Percentiles rank a stretch among this genome's conserved stretches.
Conservation (phyloP, 2,888 invertebrate genomes). For the Drosophila neoperkinsi region DNA sequence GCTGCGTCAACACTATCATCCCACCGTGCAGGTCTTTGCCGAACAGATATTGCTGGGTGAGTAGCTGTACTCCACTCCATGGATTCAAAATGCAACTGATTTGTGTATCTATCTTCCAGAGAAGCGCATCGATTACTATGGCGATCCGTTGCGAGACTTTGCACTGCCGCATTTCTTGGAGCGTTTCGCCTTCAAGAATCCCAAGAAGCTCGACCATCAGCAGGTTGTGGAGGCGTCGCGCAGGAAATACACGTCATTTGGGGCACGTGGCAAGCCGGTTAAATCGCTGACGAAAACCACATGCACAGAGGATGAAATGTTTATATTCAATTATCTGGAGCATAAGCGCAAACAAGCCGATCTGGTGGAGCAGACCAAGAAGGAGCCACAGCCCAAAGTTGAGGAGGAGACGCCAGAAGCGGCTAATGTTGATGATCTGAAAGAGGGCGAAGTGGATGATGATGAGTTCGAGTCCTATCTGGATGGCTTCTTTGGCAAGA, state of each 20-base stretch:
- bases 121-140: constrained; percentile 92
- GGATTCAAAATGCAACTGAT: not conserved
- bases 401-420: constrained; percentile 77
- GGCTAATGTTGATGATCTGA: constrained; percentile 86
- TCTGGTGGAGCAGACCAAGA: constrained; percentile 52
- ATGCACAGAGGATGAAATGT: constrained; percentile 95
- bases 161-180: constrained; percentile 96
- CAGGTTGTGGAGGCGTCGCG: constrained; percentile 84
- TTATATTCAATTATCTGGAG: constrained; percentile 87
- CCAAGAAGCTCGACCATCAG: constrained; percentile 87
- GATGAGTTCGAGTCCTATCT: constrained; percentile 87
- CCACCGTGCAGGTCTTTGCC: constrained; percentile 95
- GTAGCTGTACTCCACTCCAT: constrained; percentile 45
- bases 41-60: constrained; percentile 90
- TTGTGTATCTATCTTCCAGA: constrained; percentile 84
- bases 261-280: constrained; percentile 90
- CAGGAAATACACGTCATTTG: constrained; percentile 90
- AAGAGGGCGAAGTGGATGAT: constrained; percentile 89
- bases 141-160: constrained; percentile 97
- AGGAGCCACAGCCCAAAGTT: constrained; percentile 82
- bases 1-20: constrained; percentile 93
- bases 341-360: constrained; percentile 84
- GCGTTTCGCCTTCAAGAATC: constrained; percentile 97
- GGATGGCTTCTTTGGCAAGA: constrained; percentile 85
- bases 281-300: constrained; percentile 89